phyloP scores from a whole-genome alignment of 2,797 vertebrate genomes.

The Peromyscus nudipes region DNA sequence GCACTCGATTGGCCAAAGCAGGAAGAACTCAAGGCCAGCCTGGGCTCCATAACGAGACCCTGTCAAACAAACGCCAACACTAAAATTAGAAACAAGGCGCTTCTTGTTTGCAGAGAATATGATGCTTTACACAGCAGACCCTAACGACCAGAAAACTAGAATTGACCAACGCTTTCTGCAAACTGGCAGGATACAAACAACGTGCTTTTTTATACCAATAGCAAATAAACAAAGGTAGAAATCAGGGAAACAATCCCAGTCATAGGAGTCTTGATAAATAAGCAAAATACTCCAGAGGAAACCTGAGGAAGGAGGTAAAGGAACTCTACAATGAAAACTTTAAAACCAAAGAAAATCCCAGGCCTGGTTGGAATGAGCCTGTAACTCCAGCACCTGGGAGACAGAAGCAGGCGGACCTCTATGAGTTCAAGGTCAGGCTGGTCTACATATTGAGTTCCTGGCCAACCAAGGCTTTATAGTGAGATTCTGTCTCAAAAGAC shows the following conservation, averaged over 20 bases:
- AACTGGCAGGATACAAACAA: not conserved
- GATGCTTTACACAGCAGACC: too few relatives aligned
- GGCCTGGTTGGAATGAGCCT: not conserved
- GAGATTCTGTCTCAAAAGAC: not conserved
- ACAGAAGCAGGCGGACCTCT: not conserved
- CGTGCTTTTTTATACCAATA: not conserved
- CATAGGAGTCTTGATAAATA: not conserved
- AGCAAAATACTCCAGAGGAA: not conserved
- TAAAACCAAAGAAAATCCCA: not conserved
- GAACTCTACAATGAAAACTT: not conserved
- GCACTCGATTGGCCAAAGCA: not conserved
- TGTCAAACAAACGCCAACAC: not conserved
- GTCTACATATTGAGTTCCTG: not conserved
- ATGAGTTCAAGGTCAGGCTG: not conserved
- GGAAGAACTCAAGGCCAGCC: not conserved
- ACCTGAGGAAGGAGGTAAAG: not conserved
- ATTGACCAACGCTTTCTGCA: not conserved
- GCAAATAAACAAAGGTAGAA: not conserved
- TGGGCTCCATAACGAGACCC: not conserved
- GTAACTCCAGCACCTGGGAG: not conserved
- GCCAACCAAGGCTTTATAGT: not conserved
- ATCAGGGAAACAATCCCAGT: not conserved
- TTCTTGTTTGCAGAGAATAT: not conserved
- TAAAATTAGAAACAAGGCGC: not conserved
- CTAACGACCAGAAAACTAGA: not conserved